Evolutionary conservation across 2,113 vertebrate species (phyloP).

Genomic region (Antechinus flavipes): DNA sequence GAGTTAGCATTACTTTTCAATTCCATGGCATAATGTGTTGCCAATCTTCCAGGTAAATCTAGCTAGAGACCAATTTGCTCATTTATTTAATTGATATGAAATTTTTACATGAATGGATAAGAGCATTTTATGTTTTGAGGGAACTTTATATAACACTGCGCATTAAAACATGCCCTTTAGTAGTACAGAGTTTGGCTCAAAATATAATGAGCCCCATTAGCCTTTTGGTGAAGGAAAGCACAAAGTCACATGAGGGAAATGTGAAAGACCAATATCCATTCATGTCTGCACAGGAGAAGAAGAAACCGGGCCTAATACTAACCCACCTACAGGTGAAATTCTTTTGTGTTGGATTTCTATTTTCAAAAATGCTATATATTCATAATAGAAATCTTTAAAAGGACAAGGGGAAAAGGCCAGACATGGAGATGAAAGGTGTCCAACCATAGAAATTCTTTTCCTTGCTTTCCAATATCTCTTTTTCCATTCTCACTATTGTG

Average conservation of each 20-base stretch:
- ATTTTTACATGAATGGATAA: conserved; percentile 21
- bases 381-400: neutral
- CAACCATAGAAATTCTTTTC: no score
- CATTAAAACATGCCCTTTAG: neutral
- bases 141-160: neutral
- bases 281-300: neutral
- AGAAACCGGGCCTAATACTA: neutral
- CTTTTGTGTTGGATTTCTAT: neutral
- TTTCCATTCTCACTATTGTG: neutral
- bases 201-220: neutral
- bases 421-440: neutral
- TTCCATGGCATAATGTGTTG: neutral
- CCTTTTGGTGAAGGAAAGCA: neutral
- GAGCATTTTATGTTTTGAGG: conserved; percentile 21
- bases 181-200: neutral
- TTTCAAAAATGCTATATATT: neutral
- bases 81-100: conserved; percentile 8
- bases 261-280: neutral
- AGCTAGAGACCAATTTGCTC: neutral
- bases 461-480: no score
- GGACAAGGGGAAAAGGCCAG: neutral
- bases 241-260: neutral
- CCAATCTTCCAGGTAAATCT: neutral
- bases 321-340: neutral
- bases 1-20: conserved; percentile 13